These are phyloP conservation scores for Semnornis frantzii DNA, from an alignment of 2,113 vertebrate genomes.

Conservation along the genomic window DNA sequence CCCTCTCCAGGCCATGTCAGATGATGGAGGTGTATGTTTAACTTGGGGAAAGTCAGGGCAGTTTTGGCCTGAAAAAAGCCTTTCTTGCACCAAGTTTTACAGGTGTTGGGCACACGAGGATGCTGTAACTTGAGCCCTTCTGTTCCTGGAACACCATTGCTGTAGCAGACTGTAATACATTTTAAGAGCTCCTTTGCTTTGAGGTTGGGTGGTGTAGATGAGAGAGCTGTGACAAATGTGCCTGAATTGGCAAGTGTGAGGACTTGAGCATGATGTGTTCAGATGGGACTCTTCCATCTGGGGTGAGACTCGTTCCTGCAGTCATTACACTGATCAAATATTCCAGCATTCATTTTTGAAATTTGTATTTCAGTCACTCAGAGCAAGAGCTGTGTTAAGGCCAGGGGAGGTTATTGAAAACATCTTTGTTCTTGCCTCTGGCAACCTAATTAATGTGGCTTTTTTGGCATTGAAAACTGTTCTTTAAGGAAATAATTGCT, in stretches of 20 bases:
- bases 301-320: background rate
- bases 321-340: background rate
- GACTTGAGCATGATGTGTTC: background rate
- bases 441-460: slow-evolving; percentile 22
- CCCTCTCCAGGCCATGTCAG: background rate
- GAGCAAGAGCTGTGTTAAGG: background rate
- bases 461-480: background rate
- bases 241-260: background rate
- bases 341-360: background rate
- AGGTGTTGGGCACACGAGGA: background rate
- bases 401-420: background rate
- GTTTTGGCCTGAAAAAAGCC: background rate
- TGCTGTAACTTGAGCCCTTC: background rate
- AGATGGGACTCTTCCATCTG: background rate
- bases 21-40: background rate
- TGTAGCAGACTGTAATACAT: background rate
- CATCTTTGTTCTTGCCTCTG: background rate
- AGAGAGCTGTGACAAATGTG: background rate
- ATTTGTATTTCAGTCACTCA: background rate
- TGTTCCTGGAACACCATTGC: background rate
- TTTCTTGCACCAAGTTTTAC: background rate
- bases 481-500: slow-evolving; percentile 32
- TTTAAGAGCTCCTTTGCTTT: background rate
- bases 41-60: background rate
- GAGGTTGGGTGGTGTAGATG: background rate